These are phyloP conservation scores for Endotricha flammealis DNA, from an alignment of 2,888 invertebrate species.

Conservation along the genomic window DNA sequence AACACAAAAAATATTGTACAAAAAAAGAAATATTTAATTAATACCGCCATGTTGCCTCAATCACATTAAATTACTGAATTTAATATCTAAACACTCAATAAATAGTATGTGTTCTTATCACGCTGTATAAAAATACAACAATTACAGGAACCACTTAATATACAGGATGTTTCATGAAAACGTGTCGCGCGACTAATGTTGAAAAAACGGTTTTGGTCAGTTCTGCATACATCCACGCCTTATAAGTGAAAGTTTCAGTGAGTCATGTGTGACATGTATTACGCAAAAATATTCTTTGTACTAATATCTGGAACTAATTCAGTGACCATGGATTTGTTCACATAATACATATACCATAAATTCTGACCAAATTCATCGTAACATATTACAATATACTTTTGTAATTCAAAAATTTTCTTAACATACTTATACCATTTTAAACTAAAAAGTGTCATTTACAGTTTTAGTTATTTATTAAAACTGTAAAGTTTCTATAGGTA, in stretches of 20 bases:
- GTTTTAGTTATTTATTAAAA: no score
- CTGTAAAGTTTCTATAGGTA: no score
- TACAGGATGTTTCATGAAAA: conserved; percentile 36
- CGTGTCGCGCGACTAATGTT: conserved; percentile 17
- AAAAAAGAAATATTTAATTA: neutral
- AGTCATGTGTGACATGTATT: conserved; percentile 38
- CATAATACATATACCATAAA: no score
- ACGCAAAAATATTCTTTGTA: conserved; percentile 33
- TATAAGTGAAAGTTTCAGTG: conserved; percentile 53
- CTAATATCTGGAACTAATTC: conserved; percentile 8
- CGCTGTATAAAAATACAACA: conserved; percentile 8
- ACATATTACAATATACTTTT: no score
- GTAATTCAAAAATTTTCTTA: no score
- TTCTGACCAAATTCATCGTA: no score
- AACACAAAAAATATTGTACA: conserved; percentile 18
- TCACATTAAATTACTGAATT: no score
- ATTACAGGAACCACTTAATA: conserved; percentile 15
- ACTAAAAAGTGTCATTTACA: no score
- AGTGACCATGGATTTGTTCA: no score
- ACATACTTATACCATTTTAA: no score
- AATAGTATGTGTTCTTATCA: conserved; percentile 4
- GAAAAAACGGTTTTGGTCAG: conserved; percentile 19
- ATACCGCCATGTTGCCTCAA: neutral
- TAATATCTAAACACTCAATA: neutral
- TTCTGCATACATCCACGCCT: conserved; percentile 27